phyloP scores from a whole-genome alignment of 2,888 invertebrate genomes.

The Steromphala cineraria region DNA sequence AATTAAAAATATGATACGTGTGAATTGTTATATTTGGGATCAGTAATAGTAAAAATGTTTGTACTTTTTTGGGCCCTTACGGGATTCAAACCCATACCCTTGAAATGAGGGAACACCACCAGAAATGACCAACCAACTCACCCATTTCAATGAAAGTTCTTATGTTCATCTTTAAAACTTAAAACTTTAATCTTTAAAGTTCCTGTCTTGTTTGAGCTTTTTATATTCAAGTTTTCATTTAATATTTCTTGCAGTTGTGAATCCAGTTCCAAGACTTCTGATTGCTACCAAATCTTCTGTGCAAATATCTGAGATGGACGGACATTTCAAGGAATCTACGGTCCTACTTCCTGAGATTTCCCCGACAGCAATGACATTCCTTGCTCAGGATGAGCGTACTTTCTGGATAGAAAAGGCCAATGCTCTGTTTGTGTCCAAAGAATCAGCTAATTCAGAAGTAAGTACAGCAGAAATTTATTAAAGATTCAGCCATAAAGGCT shows the following conservation, averaged over 20 bases:
- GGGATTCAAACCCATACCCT: too few species aligned
- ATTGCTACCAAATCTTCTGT: slow-evolving; percentile 78
- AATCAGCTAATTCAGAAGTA: slow-evolving; percentile 19
- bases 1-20: too few species aligned
- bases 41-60: too few species aligned
- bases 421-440: slow-evolving; percentile 30
- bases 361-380: slow-evolving; percentile 81
- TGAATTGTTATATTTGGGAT: too few species aligned
- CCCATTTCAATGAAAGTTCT: too few species aligned
- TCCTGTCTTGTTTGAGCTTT: not conserved
- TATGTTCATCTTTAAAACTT: too few species aligned
- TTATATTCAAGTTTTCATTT: not conserved
- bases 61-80: too few species aligned
- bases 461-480: not conserved
- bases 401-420: slow-evolving; percentile 87
- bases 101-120: too few species aligned
- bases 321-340: slow-evolving; percentile 43
- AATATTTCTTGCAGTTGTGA: slow-evolving; percentile 77
- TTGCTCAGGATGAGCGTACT: slow-evolving; percentile 84
- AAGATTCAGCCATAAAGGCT: too few species aligned
- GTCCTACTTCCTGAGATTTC: slow-evolving; percentile 44
- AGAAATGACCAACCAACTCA: too few species aligned
- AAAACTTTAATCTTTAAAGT: too few species aligned
- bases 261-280: slow-evolving; percentile 87
- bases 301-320: slow-evolving; percentile 56